phyloP scores from a whole-genome alignment of 1,140 invertebrate species.

The Subanguina moxae region DNA sequence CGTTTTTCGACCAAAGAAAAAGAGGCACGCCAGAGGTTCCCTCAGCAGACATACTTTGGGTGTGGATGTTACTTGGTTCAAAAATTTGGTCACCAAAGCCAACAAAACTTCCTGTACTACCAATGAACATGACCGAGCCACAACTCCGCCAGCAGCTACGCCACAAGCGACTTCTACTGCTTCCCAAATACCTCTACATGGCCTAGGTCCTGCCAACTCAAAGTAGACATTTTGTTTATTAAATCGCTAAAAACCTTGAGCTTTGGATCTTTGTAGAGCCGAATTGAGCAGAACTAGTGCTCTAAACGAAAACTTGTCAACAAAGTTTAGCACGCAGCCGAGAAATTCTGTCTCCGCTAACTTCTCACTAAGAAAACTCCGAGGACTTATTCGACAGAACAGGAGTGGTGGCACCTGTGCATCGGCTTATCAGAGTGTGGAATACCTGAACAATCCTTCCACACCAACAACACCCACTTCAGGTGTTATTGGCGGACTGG shows the following conservation, averaged over 20 bases:
- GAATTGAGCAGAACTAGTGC: no score
- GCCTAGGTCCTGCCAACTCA: no score
- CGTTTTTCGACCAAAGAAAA: background rate
- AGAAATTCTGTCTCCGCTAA: background rate
- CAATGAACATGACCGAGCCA: no score
- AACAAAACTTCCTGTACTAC: background rate
- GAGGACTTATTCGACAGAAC: background rate
- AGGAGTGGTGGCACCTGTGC: background rate
- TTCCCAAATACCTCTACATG: no score
- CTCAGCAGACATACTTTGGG: conserved; percentile 1
- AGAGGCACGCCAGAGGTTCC: background rate
- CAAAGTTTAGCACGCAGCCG: background rate
- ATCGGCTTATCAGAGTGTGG: background rate
- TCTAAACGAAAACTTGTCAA: background rate
- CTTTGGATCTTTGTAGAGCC: no score
- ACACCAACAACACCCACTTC: background rate
- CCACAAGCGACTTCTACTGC: no score
- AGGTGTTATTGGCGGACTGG: background rate
- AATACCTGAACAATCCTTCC: background rate
- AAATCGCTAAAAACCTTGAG: no score
- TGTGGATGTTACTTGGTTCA: conserved; percentile 3
- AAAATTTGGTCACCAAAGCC: background rate
- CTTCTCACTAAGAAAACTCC: background rate
- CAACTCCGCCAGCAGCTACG: no score
- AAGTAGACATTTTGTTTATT: no score